phyloP scores from a whole-genome alignment of 2,888 invertebrate species.

The Spodoptera littoralis region DNA sequence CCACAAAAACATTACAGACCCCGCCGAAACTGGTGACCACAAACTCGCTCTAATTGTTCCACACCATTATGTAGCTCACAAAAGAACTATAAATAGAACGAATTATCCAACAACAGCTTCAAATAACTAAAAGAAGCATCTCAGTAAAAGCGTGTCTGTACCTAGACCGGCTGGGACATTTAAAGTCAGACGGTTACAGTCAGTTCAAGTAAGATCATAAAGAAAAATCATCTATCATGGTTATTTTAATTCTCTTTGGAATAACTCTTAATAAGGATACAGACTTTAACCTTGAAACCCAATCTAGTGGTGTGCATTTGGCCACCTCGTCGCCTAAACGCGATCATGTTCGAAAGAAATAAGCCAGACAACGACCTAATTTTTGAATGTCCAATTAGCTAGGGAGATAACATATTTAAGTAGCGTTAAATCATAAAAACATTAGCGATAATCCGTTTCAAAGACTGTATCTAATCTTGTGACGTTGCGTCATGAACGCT shows the following conservation, averaged over 20 bases:
- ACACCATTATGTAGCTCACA: constrained; percentile 11
- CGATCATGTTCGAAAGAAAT: constrained; percentile 31
- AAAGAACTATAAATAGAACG: constrained; percentile 24
- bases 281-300: constrained; percentile 42
- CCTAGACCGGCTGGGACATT: constrained; percentile 10
- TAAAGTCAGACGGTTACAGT: constrained; percentile 16
- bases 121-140: constrained; percentile 16
- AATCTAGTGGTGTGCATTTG: constrained; percentile 40
- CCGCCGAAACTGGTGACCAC: constrained; percentile 14
- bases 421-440: constrained; percentile 29
- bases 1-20: constrained; percentile 20
- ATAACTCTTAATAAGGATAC: constrained; percentile 17
- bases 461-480: constrained; percentile 57
- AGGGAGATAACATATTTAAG: constrained; percentile 16
- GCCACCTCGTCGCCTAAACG: constrained; percentile 32
- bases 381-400: constrained; percentile 18
- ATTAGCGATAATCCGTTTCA: constrained; percentile 42
- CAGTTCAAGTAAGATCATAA: constrained; percentile 6
- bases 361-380: constrained; percentile 20
- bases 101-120: constrained; percentile 17
- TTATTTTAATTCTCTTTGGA: constrained; percentile 4
- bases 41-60: constrained; percentile 18
- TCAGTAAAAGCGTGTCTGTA: constrained; percentile 6
- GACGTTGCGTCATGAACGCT: constrained; percentile 53
- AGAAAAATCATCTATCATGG: background rate